Evolutionary conservation across 2,113 vertebrate species (phyloP).

Genomic region (Ammospiza caudacuta): DNA sequence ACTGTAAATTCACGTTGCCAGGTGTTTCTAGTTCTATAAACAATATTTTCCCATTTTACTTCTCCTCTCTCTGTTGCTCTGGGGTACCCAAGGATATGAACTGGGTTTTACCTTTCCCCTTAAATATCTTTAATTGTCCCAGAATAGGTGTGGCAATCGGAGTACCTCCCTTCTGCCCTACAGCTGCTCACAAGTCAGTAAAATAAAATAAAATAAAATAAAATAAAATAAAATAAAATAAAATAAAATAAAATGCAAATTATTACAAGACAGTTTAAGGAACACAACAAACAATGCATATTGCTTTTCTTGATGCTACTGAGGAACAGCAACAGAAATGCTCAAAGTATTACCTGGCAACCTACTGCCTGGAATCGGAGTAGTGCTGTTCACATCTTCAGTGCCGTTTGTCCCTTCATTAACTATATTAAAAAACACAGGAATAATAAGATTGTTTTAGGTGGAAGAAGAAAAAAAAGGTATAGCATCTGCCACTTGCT

Average conservation of each 20-base stretch:
- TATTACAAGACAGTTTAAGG: not conserved
- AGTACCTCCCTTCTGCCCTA: not conserved
- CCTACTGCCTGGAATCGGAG: fast-evolving
- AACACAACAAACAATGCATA: not conserved
- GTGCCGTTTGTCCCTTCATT: not conserved
- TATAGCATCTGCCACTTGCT: not conserved
- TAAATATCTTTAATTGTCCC: not conserved
- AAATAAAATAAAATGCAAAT: not conserved
- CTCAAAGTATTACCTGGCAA: not conserved
- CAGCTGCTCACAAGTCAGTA: not conserved
- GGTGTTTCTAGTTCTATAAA: not conserved
- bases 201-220: not conserved
- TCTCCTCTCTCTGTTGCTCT: not conserved
- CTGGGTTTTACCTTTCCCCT: not conserved
- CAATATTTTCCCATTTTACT: not conserved
- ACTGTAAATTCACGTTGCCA: not conserved
- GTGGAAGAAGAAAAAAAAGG: not conserved
- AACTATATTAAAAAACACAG: not conserved
- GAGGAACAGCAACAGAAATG: not conserved
- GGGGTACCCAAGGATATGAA: not conserved
- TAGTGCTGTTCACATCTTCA: not conserved
- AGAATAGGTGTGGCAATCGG: not conserved
- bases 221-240: not conserved
- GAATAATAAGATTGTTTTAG: not conserved
- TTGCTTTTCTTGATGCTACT: not conserved